Conservation (phyloP, 2,888 invertebrate genomes). For the Thymelicus lineola region DNA sequence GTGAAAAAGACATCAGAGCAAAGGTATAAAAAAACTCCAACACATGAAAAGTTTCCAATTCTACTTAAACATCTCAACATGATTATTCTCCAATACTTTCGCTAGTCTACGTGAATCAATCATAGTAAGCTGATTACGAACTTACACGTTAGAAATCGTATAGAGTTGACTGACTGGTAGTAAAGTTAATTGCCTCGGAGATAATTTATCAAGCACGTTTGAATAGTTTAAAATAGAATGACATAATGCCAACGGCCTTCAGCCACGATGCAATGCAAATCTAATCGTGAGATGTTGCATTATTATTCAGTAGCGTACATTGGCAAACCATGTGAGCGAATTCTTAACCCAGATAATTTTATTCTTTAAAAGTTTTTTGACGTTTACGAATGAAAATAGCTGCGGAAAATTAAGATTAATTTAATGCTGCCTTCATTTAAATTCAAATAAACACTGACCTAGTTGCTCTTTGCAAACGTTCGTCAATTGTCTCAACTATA, state of each 20-base stretch:
- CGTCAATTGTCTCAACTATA: constrained; percentile 20
- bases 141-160: constrained; percentile 30
- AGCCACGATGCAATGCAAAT: constrained; percentile 32
- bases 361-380: constrained; percentile 8
- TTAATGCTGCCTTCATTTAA: constrained; percentile 51
- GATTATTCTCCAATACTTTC: constrained; percentile 9
- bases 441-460: constrained; percentile 49
- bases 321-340: constrained; percentile 39
- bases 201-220: constrained; percentile 32
- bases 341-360: constrained; percentile 38
- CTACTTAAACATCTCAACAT: constrained; percentile 35
- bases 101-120: constrained; percentile 19
- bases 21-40: constrained; percentile 78
- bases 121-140: constrained; percentile 27
- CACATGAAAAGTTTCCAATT: constrained; percentile 71
- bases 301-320: constrained; percentile 40
- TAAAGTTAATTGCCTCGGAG: constrained; percentile 31
- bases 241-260: constrained; percentile 35
- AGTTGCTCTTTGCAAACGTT: constrained; percentile 20
- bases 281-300: constrained; percentile 44
- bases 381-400: constrained; percentile 2
- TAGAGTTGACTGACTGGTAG: constrained; percentile 34
- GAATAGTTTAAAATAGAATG: constrained; percentile 33
- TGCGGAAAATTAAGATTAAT: constrained; percentile 32
- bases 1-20: constrained; percentile 88